These are phyloP conservation scores for Pseudorhombus dupliciocellatus DNA, from an alignment of 2,113 vertebrate species.

Conservation along the genomic window DNA sequence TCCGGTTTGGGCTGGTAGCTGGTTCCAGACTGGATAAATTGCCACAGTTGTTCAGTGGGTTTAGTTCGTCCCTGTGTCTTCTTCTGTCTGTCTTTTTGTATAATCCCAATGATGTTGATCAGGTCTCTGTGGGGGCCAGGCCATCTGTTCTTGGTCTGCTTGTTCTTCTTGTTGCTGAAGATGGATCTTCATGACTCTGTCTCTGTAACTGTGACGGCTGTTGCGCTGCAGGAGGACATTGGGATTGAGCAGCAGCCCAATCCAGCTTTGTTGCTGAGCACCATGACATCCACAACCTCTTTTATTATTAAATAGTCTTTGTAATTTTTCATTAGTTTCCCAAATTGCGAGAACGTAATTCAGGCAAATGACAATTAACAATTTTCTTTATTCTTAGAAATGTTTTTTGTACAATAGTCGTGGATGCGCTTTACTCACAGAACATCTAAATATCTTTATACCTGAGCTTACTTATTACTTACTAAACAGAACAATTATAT, in stretches of 20 bases:
- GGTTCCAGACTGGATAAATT: neutral
- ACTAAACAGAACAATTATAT: no score
- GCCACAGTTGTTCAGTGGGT: neutral
- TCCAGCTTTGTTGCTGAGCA: neutral
- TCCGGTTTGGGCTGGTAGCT: neutral
- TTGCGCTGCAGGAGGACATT: neutral
- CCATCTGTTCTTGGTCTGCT: neutral
- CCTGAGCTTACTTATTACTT: neutral
- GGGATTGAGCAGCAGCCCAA: neutral
- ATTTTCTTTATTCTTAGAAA: neutral
- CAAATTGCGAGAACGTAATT: no score
- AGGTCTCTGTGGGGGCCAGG: neutral
- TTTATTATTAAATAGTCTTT: neutral
- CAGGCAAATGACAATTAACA: neutral
- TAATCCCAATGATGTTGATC: conserved; percentile 2
- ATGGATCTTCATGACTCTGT: neutral
- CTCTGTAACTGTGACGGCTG: neutral
- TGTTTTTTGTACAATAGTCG: no score
- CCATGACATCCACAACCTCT: no score
- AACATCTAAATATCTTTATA: neutral
- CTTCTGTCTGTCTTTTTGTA: neutral
- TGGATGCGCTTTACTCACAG: neutral
- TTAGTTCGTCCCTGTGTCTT: neutral
- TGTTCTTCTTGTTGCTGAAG: neutral
- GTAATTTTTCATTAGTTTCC: neutral